Evolutionary conservation across 2,113 vertebrate species (phyloP), one percentile per base, ranked within the genome.

Genomic region (Solea solea): DNA sequence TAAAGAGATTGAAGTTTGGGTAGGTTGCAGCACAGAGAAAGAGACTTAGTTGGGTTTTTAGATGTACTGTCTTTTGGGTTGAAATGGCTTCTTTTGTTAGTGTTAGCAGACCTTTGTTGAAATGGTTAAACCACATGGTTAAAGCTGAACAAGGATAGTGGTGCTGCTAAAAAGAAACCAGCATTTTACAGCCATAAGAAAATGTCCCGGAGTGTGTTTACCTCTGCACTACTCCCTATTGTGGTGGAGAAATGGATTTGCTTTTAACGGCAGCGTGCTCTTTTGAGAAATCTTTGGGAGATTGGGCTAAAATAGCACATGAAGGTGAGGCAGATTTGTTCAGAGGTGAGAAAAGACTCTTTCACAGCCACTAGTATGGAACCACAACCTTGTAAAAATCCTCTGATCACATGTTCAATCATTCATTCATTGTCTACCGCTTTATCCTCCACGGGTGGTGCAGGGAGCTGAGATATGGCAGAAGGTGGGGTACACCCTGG

Each of bases 241-340:
- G 81, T 86, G 63, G 64, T n/a, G 21, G 11, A 64, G 48, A 81
- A 76, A 83, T 77, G 53, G 75, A 74, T 80, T 86, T 80, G 78
- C 83, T 88, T 83, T 85, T 74, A 85, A 76, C 65, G 61, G 68
- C 83, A 62, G 73, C 71, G 3, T 64, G 72, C 75, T 72, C 63
- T 74, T 81, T 88, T 73, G 48, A 72, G 45, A 52, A 48, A 54
- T 61, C 61, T 41, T 70, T 16, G 13, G 34, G 25, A 48, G 59
- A 40, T 44, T 11, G 25, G 39, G 59, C 58, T 68, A 14, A 81
- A 81, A 65, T 71, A 64, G 15, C 48, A 21, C 16, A 58, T 28
- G 66, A 55, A 64, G 50, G 75, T 58, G 54, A 66, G 64, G 54
- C 61, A 74, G 70, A 69, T 82, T 82, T 82, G 59, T 84, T 82